Evolutionary conservation across 2,113 vertebrate genomes (phyloP).

Genomic region (Circaetus gallicus): DNA sequence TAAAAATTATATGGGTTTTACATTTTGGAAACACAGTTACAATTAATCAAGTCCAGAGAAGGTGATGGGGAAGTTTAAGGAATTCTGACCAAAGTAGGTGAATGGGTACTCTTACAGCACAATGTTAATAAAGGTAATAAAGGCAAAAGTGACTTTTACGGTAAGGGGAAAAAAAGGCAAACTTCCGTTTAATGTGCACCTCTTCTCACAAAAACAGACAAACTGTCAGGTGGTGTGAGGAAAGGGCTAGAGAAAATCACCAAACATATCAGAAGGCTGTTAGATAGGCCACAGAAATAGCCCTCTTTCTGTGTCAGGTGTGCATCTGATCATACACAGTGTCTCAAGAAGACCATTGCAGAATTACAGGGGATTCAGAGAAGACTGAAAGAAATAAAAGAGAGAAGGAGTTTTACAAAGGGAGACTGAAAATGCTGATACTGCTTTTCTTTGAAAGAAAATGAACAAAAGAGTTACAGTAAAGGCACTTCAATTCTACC

Average conservation of each 20-base stretch:
- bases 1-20: neutral
- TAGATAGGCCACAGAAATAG: neutral
- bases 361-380: neutral
- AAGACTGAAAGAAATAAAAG: neutral
- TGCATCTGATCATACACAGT: neutral
- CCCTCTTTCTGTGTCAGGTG: rapidly evolving
- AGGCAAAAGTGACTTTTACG: neutral
- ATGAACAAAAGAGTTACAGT: neutral
- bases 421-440: neutral
- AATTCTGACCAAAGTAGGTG: neutral
- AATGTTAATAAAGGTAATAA: neutral
- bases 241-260: neutral
- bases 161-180: neutral
- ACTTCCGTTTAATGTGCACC: neutral
- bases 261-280: neutral
- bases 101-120: neutral
- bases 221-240: neutral
- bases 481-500: neutral
- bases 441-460: neutral
- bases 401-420: neutral
- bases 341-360: neutral
- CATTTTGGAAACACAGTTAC: neutral
- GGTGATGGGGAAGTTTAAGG: neutral
- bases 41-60: neutral
- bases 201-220: neutral